These are phyloP conservation scores for Acrocephalus kingi DNA, from an alignment of 2,113 vertebrate genomes.

Conservation along the genomic window DNA sequence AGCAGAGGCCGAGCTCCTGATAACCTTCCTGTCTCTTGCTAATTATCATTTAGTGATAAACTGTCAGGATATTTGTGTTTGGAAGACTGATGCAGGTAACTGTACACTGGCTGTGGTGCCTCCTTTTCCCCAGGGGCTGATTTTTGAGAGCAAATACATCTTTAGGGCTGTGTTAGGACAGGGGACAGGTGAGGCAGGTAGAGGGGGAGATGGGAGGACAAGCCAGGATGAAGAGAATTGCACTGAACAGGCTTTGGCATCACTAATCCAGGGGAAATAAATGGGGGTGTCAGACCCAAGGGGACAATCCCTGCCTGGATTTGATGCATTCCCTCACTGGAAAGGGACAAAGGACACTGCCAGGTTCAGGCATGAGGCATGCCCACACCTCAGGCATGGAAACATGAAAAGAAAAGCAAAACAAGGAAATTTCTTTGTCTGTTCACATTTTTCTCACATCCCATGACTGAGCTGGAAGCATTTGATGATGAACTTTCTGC, in stretches of 20 bases:
- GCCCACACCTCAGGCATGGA: neutral
- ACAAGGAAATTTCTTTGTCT: neutral
- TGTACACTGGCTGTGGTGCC: rapidly evolving
- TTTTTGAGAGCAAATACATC: neutral
- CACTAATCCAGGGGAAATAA: neutral
- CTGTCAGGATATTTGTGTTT: neutral
- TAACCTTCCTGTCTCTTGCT: neutral
- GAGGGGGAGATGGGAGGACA: neutral
- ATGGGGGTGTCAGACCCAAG: neutral
- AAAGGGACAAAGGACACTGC: neutral
- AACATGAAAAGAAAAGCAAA: neutral
- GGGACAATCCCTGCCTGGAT: neutral
- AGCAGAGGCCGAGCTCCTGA: neutral
- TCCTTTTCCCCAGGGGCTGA: neutral
- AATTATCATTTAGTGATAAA: neutral
- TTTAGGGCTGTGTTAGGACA: neutral
- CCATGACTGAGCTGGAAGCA: neutral
- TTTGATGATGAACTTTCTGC: neutral
- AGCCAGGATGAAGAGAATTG: neutral
- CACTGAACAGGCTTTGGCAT: neutral
- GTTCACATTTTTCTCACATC: neutral
- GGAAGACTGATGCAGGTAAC: neutral
- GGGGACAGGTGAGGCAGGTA: neutral
- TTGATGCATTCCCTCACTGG: neutral
- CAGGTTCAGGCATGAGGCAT: neutral